Conservation (phyloP, 2,113 vertebrate species). For the Neoarius graeffei region DNA sequence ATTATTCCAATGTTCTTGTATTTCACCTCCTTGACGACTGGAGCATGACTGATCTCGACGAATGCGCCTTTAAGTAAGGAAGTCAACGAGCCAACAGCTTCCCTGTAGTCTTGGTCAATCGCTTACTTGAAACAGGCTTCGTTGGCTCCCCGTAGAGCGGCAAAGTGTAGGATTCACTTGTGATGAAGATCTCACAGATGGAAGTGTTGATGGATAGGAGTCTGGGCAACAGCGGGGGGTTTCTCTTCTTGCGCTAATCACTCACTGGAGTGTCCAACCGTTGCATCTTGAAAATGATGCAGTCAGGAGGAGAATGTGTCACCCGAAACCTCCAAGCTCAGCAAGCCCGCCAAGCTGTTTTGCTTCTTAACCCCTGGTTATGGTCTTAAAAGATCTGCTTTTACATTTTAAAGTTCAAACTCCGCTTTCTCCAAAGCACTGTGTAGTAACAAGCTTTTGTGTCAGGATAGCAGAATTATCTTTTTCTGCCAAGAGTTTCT, state of each 20-base stretch:
- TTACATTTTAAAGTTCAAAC: not conserved
- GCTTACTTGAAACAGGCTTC: not conserved
- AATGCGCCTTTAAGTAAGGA: not conserved
- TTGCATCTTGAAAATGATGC: constrained; percentile 12
- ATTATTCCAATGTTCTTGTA: no score
- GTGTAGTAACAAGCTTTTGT: not conserved
- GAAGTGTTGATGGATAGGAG: constrained; percentile 19
- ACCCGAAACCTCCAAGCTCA: constrained; percentile 22
- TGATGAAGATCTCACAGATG: constrained; percentile 35
- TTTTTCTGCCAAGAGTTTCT: not conserved
- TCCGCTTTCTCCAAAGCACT: not conserved
- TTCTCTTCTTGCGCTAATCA: constrained; percentile 23
- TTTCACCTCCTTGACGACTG: not conserved
- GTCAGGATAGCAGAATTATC: not conserved
- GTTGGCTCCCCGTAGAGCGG: not conserved
- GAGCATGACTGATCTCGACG: not conserved
- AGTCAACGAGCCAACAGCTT: not conserved
- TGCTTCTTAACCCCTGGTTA: not conserved
- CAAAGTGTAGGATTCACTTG: not conserved
- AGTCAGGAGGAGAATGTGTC: not conserved
- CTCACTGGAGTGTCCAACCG: not conserved
- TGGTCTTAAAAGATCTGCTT: not conserved
- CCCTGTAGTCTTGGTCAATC: not conserved
- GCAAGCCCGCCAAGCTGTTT: constrained; percentile 8
- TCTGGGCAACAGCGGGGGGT: not conserved